phyloP scores from a whole-genome alignment of 1,140 invertebrate genomes.

The Varroa destructor region DNA sequence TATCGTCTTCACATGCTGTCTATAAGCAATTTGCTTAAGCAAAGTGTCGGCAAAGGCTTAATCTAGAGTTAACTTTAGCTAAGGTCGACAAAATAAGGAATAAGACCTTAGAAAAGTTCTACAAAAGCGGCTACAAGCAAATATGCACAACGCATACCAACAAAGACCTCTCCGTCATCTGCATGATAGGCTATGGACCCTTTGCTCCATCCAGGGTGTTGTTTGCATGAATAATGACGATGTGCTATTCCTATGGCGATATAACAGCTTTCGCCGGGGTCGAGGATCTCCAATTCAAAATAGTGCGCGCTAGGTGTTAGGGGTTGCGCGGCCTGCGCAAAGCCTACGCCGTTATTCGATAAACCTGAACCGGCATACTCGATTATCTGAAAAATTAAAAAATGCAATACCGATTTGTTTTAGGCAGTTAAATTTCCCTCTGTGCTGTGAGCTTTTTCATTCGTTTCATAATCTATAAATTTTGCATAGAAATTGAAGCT shows the following conservation, averaged over 20 bases:
- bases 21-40: too few species aligned
- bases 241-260: slow-evolving; percentile 49
- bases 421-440: too few species aligned
- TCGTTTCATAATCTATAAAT: too few species aligned
- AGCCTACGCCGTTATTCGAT: slow-evolving; percentile 47
- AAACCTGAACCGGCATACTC: slow-evolving; percentile 48
- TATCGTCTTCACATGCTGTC: too few species aligned
- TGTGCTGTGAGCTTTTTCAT: too few species aligned
- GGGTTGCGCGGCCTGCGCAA: slow-evolving; percentile 47
- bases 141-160: slow-evolving; percentile 40
- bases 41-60: too few species aligned
- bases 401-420: background rate
- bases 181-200: slow-evolving; percentile 51
- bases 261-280: slow-evolving; percentile 49
- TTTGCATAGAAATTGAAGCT: too few species aligned
- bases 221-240: slow-evolving; percentile 47
- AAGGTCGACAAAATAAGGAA: too few species aligned
- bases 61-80: too few species aligned
- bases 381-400: slow-evolving; percentile 40
- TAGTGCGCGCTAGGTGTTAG: slow-evolving; percentile 48
- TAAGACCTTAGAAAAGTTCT: too few species aligned
- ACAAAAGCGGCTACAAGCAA: too few species aligned
- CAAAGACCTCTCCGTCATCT: slow-evolving; percentile 51
- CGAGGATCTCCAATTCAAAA: slow-evolving; percentile 50
- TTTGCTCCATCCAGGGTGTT: slow-evolving; percentile 50